Base-by-base conservation (phyloP, 2,888 invertebrate genomes). In the Eucera pruinosa region DNA sequence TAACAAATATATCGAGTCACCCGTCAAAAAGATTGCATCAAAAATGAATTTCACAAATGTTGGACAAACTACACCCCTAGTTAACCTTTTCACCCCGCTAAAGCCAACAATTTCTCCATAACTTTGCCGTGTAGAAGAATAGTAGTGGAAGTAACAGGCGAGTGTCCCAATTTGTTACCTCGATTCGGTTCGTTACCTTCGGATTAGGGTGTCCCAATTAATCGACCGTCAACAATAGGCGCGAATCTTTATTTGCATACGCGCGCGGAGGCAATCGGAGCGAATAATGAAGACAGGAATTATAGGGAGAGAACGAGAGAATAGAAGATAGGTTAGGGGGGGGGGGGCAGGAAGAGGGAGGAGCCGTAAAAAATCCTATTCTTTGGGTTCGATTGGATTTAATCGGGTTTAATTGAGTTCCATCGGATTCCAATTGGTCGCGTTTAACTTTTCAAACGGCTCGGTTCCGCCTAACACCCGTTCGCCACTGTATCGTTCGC, bases 391-490 rank as follows among this genome's bases (percentile, higher is more conserved):
- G 48, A 71, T 68, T 75, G 47, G 65, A 65, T 75, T 78, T 78
- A 78, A 75, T 75, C 74, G 74, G 58, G 50, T 60, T 74, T 71
- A 65, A 70, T 78, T 20, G 78, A 75, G 74, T 78, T 67, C 71
- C 69, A 65, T 81, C 66, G 72, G 58, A 66, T 61, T 65, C 75
- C 67, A 48, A 69, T 75, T 27, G 69, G 54, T 47, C 41, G 68
- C 48, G 41, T 66, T 66, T 69, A 72, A 64, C 69, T 65, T 65
- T 65, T 57, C 61, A 67, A 52, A 61, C 18, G 9, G 13, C 41
- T 30, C 39, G 7, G n/a, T n/a, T 33, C 33, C 2, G 50, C 2
- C 64, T 15, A 39, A 30, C 27, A 33, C 23, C n/a, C 41, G 18
- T 15, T 1, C 20, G 0, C 7, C 36, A 20, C 23, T 62, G 58